Evolutionary conservation across 2,113 vertebrate genomes (phyloP).

Genomic region (Notarius quadriscutis): DNA sequence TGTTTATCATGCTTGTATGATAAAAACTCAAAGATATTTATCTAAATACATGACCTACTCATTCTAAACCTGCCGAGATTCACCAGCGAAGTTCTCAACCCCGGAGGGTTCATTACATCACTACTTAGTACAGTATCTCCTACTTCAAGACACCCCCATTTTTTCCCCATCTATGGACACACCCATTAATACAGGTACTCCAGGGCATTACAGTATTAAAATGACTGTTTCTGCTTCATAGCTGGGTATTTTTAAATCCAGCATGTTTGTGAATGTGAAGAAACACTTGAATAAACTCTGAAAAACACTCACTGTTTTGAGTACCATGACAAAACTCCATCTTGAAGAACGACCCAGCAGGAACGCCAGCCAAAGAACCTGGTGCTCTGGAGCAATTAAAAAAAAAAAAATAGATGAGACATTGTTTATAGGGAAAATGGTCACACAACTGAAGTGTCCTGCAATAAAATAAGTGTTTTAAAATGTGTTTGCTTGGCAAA

Average conservation of each 20-base stretch:
- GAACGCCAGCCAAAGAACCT: conserved; percentile 92
- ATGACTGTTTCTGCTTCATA: neutral
- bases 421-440: neutral
- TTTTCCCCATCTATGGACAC: neutral
- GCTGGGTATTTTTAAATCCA: neutral
- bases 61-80: too few relatives aligned
- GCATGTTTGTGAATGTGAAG: neutral
- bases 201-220: neutral
- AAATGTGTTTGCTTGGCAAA: neutral
- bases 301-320: conserved; percentile 85
- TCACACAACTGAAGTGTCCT: neutral
- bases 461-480: neutral
- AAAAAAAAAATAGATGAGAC: neutral
- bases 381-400: conserved; percentile 75
- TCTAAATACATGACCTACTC: too few relatives aligned
- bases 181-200: neutral
- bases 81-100: too few relatives aligned
- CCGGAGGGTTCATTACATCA: neutral
- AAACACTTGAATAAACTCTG: neutral
- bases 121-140: neutral
- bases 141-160: neutral
- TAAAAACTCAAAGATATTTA: too few relatives aligned
- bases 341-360: conserved; percentile 90
- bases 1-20: too few relatives aligned
- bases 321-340: conserved; percentile 94